phyloP scores from a whole-genome alignment of 1,140 invertebrate genomes.

The Scaptomyza hsui region DNA sequence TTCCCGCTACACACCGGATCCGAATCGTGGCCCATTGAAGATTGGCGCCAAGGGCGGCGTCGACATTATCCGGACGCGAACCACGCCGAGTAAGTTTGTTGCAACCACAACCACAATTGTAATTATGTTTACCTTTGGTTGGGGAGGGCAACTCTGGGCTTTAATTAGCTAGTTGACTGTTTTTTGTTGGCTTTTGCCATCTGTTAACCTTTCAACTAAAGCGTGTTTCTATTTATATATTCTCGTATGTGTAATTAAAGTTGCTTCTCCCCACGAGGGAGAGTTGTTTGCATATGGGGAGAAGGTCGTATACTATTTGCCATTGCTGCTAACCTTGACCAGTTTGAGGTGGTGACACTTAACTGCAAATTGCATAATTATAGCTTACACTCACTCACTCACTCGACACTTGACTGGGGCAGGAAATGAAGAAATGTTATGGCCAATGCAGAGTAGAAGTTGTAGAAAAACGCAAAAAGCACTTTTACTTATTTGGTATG shows the following conservation, averaged over 20 bases:
- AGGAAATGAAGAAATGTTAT: conserved; percentile 25
- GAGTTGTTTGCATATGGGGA: background rate
- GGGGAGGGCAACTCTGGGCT: conserved; percentile 33
- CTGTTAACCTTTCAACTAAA: conserved; percentile 36
- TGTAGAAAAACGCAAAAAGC: background rate
- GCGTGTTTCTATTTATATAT: conserved; percentile 42
- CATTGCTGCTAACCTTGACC: conserved; percentile 66
- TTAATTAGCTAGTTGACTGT: conserved; percentile 68
- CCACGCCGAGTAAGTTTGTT: conserved; percentile 88
- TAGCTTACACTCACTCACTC: background rate
- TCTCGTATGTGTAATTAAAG: conserved; percentile 55
- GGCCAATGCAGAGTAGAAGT: background rate
- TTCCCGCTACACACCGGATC: conserved; percentile 91
- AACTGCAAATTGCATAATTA: conserved; percentile 61
- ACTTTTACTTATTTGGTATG: background rate
- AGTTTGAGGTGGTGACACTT: conserved; percentile 30
- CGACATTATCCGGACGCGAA: conserved; percentile 89
- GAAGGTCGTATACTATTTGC: conserved; percentile 58
- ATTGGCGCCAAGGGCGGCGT: conserved; percentile 86
- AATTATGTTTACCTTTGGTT: conserved; percentile 49
- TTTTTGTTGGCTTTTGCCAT: conserved; percentile 39
- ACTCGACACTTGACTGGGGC: conserved; percentile 10
- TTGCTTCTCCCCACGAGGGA: conserved; percentile 35
- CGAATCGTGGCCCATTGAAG: conserved; percentile 87
- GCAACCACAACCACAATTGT: conserved; percentile 28